A percentile compares a stretch with the other conserved stretches of the same genome.
Conservation (phyloP, 2,113 vertebrate species). For the Xiphias gladius region DNA sequence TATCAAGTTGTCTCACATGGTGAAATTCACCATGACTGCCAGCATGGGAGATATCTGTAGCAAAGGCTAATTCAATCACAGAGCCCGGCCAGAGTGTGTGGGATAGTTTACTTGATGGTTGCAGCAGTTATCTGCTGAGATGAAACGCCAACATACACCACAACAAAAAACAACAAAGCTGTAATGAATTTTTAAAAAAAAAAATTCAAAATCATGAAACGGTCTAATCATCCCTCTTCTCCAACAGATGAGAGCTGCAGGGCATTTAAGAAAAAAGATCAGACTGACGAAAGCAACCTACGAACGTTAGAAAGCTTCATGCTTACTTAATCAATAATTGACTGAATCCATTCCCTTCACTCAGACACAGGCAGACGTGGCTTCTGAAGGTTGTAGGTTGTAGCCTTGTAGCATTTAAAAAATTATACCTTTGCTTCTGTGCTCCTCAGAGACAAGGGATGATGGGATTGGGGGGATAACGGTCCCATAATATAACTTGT, state of each 20-base stretch:
- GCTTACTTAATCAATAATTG: slow-evolving; percentile 80
- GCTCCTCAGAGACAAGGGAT: slow-evolving; percentile 25
- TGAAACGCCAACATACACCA: slow-evolving; percentile 57
- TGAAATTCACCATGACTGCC: slow-evolving; percentile 66
- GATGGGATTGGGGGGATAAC: neutral
- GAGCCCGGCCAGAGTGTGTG: slow-evolving; percentile 44
- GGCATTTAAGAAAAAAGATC: slow-evolving; percentile 50
- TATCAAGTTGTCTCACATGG: slow-evolving; percentile 75
- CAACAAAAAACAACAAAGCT: slow-evolving; percentile 64
- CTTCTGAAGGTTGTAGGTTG: slow-evolving; percentile 60
- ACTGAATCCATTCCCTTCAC: slow-evolving; percentile 70
- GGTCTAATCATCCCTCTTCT: slow-evolving; percentile 63
- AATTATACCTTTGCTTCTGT: slow-evolving; percentile 9
- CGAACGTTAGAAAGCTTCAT: slow-evolving; percentile 71
- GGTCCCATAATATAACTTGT: slow-evolving; percentile 4
- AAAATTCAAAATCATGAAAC: slow-evolving; percentile 47
- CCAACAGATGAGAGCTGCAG: slow-evolving; percentile 61
- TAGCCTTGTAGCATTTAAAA: slow-evolving; percentile 50
- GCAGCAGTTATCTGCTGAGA: slow-evolving; percentile 61
- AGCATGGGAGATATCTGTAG: slow-evolving; percentile 66
- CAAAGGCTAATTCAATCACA: slow-evolving; percentile 69
- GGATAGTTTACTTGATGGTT: slow-evolving; percentile 63
- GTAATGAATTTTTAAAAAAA: slow-evolving; percentile 46
- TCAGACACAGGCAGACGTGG: slow-evolving; percentile 54
- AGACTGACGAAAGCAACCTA: slow-evolving; percentile 43